Evolutionary conservation across 2,113 vertebrate species (phyloP).

Genomic region (Varanus komodoensis): DNA sequence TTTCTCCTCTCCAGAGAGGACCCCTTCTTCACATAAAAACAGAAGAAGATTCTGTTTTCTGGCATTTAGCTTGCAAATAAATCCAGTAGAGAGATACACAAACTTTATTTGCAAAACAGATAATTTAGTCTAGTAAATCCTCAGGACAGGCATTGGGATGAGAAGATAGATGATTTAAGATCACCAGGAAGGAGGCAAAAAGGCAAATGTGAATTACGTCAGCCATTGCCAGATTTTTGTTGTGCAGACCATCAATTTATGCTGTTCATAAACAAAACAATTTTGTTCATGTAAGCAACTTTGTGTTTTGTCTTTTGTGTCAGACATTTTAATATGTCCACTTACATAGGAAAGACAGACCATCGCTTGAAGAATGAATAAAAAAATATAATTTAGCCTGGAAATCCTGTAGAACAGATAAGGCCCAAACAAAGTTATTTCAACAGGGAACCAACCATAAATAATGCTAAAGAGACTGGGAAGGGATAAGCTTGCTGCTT

Average conservation of each 20-base stretch:
- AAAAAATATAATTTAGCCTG: neutral
- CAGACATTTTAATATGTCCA: neutral
- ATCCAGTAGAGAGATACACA: neutral
- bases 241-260: conserved; percentile 8
- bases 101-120: neutral
- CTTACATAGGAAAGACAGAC: neutral
- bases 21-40: neutral
- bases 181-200: neutral
- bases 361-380: neutral
- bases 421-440: neutral
- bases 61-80: neutral
- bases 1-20: neutral
- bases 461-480: neutral
- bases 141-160: too few relatives aligned
- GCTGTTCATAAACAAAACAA: neutral
- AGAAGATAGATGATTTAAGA: neutral
- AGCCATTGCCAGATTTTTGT: neutral
- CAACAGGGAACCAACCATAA: neutral
- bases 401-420: neutral
- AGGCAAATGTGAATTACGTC: neutral
- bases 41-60: neutral
- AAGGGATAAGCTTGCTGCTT: neutral
- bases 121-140: neutral
- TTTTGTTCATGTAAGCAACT: neutral
- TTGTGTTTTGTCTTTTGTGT: conserved; percentile 7